Evolutionary conservation across 1,140 invertebrate genomes (phyloP), one percentile per base, ranked within the genome.

Genomic region (Trichomalopsis sarcophagae): DNA sequence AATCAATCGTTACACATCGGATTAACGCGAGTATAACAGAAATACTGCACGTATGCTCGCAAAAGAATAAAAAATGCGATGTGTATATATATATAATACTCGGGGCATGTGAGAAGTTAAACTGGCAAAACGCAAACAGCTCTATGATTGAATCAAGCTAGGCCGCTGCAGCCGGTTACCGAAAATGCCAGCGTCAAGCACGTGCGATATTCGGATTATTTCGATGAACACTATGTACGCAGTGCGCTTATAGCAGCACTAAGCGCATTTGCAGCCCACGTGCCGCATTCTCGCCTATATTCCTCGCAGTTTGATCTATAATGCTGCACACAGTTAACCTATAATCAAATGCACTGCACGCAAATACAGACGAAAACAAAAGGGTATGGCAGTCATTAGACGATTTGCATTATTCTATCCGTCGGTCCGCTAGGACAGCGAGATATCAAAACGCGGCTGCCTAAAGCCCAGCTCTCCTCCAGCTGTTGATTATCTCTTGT

Each of bases 131-230:
- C 44, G 81, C 14, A 62, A 68, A 21, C n/a, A 14, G 50, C 73
- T 40, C 55, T 3, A 30, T 68, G 44, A 68, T 77, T 76, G 73
- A 33, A 83, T 83, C 44, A 68, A 83, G 73, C 55, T 21, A 62
- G 47, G 14, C 17, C n/a, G 17, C 21, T 62, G 17, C 55, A 13
- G 17, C 10, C 36, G 10, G 62, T 30, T 77, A 47, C 23, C 14
- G 50, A 84, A 80, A 84, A 81, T 76, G 30, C n/a, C 68, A 36
- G 55, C 30, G 68, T 62, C 50, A 44, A 84, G 76, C 21, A 75
- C 44, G 69, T 81, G 75, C 77, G 86, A 87, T 86, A 88, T 86
- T 87, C 66, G 85, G 86, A 88, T 88, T 88, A 88, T 88, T 88
- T 89, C 80, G 79, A 87, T 87, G 78, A 86, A 83, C 40, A 79